These are phyloP conservation scores for Blastomussa wellsi DNA, from an alignment of 92 coral and sea anemone genomes.

Conservation along the genomic window DNA sequence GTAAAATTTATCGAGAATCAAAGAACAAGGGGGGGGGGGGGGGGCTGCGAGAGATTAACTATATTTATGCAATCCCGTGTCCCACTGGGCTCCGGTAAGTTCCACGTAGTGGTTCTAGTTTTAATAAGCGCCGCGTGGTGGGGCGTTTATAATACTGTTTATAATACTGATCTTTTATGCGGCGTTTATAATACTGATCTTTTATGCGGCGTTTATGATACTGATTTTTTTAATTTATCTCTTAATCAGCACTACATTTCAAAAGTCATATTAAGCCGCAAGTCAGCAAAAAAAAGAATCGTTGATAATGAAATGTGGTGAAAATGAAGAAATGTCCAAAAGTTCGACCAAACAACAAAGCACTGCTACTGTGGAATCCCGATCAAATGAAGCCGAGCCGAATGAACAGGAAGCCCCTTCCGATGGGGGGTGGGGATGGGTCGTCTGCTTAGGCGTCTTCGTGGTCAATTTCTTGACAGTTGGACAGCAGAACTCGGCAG, in stretches of 20 bases:
- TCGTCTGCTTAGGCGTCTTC: constrained; percentile 20
- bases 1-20: too few species aligned
- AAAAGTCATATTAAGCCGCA: not conserved
- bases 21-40: too few species aligned
- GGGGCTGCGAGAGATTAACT: too few species aligned
- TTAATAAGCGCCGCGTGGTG: too few species aligned
- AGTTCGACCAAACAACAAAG: not conserved
- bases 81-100: too few species aligned
- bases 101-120: too few species aligned
- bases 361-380: not conserved
- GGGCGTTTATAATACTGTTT: too few species aligned
- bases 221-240: not conserved
- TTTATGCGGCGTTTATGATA: too few species aligned
- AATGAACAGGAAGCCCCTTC: not conserved
- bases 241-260: not conserved
- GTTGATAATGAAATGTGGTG: not conserved
- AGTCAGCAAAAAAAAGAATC: not conserved
- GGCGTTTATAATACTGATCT: too few species aligned
- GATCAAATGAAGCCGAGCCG: not conserved
- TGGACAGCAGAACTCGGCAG: constrained; percentile 33
- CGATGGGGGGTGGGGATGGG: constrained; percentile 26
- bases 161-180: too few species aligned
- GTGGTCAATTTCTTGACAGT: constrained; percentile 33
- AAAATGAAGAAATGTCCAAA: not conserved
- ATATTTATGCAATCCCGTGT: too few species aligned